Percentiles rank a stretch among this genome's conserved stretches.
Conservation (phyloP, 2,888 invertebrate genomes). For the Morpho achilles region DNA sequence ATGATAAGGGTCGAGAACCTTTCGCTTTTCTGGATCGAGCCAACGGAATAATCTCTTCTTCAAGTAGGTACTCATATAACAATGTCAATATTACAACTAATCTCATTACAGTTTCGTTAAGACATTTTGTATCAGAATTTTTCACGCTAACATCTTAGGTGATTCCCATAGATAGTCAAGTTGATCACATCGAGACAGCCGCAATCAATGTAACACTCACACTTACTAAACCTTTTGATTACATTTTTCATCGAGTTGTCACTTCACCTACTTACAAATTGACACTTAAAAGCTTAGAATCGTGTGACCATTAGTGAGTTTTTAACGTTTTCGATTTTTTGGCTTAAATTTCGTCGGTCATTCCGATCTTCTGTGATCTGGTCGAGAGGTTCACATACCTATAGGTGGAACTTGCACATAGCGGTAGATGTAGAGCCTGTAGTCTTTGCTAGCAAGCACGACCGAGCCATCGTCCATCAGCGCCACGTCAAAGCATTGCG, state of each 20-base stretch:
- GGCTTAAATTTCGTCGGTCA: conserved; percentile 63
- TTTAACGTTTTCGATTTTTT: conserved; percentile 53
- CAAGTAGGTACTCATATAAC: conserved; percentile 75
- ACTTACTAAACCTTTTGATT: conserved; percentile 56
- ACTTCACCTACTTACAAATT: conserved; percentile 63
- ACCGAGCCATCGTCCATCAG: conserved; percentile 99
- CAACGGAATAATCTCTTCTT: conserved; percentile 73
- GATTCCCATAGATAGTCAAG: conserved; percentile 53
- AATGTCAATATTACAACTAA: conserved; percentile 78
- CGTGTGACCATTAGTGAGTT: conserved; percentile 34
- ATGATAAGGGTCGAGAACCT: conserved; percentile 76
- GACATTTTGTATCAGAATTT: conserved; percentile 71
- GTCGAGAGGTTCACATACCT: conserved; percentile 81
- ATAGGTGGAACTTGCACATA: conserved; percentile 96
- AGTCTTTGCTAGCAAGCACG: conserved; percentile 99
- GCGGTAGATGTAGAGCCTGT: conserved; percentile 99
- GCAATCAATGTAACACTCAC: conserved; percentile 58
- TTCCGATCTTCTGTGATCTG: conserved; percentile 66
- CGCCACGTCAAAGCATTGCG: conserved; percentile 99
- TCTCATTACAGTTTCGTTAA: conserved; percentile 76
- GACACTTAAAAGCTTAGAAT: conserved; percentile 45
- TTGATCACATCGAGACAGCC: conserved; percentile 73
- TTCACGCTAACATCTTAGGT: conserved; percentile 58
- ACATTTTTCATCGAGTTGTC: conserved; percentile 44
- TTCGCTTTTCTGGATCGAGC: conserved; percentile 61